Conservation (phyloP, 2,888 invertebrate genomes). For the Caenorhabditis drosophilae region DNA sequence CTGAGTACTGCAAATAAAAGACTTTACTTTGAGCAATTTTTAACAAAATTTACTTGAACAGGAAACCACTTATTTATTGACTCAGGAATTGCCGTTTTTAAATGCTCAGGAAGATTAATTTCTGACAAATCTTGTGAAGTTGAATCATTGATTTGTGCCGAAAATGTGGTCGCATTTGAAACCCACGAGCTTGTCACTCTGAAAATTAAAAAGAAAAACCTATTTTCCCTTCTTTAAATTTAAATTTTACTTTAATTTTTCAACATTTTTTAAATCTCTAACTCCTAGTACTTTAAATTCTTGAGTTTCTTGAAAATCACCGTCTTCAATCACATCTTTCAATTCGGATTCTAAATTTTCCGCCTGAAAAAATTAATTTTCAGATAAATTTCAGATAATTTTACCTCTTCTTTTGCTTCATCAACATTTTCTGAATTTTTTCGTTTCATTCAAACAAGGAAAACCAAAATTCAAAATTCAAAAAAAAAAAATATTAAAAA, state of each 20-base stretch:
- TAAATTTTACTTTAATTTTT: constrained; percentile 35
- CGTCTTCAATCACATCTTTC: no score
- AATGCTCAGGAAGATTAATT: constrained; percentile 36
- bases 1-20: constrained; percentile 37
- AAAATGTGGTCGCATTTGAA: constrained; percentile 53
- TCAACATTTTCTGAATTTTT: no score
- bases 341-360: background rate
- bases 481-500: no score
- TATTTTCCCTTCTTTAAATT: constrained; percentile 5
- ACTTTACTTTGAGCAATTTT: background rate
- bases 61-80: constrained; percentile 59
- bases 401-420: no score
- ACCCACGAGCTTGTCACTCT: constrained; percentile 58
- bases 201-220: constrained; percentile 18
- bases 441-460: no score
- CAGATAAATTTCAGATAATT: no score
- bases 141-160: constrained; percentile 40
- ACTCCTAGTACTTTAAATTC: constrained; percentile 35
- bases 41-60: constrained; percentile 49
- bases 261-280: constrained; percentile 29
- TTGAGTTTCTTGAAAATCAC: background rate
- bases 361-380: background rate
- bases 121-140: constrained; percentile 33
- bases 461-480: no score
- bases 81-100: constrained; percentile 12